Conservation (phyloP, 1,140 invertebrate species). For the Aphaenogaster ashmeadi region DNA sequence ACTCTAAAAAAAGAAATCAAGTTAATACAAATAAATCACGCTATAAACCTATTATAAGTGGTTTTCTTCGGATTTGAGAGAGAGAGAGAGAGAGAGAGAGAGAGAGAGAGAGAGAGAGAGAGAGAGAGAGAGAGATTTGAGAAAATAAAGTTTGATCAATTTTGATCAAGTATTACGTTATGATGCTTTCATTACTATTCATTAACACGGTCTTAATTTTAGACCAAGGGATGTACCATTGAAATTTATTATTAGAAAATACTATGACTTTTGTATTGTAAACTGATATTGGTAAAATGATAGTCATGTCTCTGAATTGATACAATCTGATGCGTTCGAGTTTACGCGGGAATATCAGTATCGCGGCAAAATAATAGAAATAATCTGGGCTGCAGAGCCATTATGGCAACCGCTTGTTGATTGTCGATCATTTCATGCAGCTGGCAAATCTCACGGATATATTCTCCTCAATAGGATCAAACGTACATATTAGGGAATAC, state of each 20-base stretch:
- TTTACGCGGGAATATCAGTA: constrained; percentile 41
- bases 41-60: not conserved
- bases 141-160: not conserved
- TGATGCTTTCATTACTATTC: not conserved
- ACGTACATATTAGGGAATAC: constrained; percentile 62
- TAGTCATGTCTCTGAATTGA: constrained; percentile 23
- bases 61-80: not conserved
- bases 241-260: constrained; percentile 1
- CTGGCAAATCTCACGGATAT: constrained; percentile 61
- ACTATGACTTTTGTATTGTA: not conserved
- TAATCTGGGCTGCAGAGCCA: constrained; percentile 15
- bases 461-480: constrained; percentile 64
- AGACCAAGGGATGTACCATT: not conserved
- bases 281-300: constrained; percentile 31
- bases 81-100: not conserved
- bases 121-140: not conserved
- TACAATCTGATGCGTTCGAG: constrained; percentile 5
- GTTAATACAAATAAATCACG: not conserved
- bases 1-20: not conserved
- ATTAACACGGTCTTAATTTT: not conserved
- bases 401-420: constrained; percentile 49
- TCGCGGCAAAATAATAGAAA: constrained; percentile 56
- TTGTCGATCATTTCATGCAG: constrained; percentile 52
- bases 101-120: not conserved
- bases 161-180: not conserved